Percentiles rank a stretch among this genome's conserved stretches.
phyloP scores from a whole-genome alignment of 2,797 vertebrate genomes.

The Takifugu ocellatus region DNA sequence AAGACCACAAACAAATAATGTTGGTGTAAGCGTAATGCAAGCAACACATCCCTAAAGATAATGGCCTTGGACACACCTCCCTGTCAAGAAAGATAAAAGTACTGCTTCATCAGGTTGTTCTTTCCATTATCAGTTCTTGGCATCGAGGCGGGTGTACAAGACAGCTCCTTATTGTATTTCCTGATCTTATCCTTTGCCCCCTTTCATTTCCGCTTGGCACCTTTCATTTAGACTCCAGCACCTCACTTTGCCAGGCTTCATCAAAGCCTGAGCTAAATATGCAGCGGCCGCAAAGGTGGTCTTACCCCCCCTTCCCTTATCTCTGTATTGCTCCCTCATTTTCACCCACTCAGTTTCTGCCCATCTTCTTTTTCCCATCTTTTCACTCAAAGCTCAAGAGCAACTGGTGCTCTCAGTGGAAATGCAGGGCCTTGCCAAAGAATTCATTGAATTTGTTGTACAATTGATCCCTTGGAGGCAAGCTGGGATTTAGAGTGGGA shows the following conservation, averaged over 20 bases:
- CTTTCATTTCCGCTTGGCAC: conserved; percentile 74
- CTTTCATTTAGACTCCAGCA: conserved; percentile 67
- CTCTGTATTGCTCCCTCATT: background rate
- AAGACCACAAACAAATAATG: conserved; percentile 44
- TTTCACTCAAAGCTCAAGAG: conserved; percentile 58
- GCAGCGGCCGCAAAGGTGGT: conserved; percentile 42
- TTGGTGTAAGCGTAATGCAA: conserved; percentile 43
- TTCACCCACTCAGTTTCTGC: conserved; percentile 15
- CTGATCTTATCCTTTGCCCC: conserved; percentile 70
- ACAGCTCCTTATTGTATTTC: conserved; percentile 71
- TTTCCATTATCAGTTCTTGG: conserved; percentile 65
- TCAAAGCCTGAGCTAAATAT: conserved; percentile 59
- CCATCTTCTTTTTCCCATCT: conserved; percentile 25
- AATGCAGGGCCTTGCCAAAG: conserved; percentile 63
- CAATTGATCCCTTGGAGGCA: conserved; percentile 65
- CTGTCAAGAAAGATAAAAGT: conserved; percentile 64
- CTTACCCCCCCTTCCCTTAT: background rate
- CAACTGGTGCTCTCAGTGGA: conserved; percentile 64
- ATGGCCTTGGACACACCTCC: conserved; percentile 51
- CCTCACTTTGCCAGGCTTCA: conserved; percentile 54
- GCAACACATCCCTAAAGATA: conserved; percentile 38
- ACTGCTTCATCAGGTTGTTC: conserved; percentile 66
- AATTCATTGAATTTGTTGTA: conserved; percentile 75
- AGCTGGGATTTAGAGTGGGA: conserved; percentile 36
- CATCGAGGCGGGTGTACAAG: conserved; percentile 72